Percentiles rank a stretch among this genome's conserved stretches.
Evolutionary conservation across 2,888 invertebrate genomes (phyloP).

Genomic region (Nemapogon koenigi): DNA sequence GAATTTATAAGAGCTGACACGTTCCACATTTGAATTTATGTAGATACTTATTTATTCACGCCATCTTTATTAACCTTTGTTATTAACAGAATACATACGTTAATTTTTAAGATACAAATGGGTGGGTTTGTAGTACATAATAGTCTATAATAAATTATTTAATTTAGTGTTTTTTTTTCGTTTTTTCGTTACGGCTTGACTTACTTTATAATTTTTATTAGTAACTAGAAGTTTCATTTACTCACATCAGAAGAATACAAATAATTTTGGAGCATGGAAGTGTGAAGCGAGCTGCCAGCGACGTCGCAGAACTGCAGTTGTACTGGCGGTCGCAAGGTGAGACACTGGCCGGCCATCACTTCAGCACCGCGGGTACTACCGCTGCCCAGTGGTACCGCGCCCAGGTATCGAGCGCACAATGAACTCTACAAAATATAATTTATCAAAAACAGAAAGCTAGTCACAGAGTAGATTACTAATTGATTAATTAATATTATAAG

Average conservation of each 20-base stretch:
- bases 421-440: conserved; percentile 31
- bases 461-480: background rate
- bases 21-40: too few relatives aligned
- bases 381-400: conserved; percentile 22
- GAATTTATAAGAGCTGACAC: too few relatives aligned
- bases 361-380: conserved; percentile 48
- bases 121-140: too few relatives aligned
- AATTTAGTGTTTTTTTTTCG: too few relatives aligned
- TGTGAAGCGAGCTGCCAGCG: conserved; percentile 77
- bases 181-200: too few relatives aligned
- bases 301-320: conserved; percentile 85
- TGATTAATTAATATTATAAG: too few relatives aligned
- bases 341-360: conserved; percentile 51
- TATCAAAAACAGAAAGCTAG: background rate
- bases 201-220: too few relatives aligned
- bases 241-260: conserved; percentile 74
- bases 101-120: background rate
- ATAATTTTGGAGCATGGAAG: conserved; percentile 81
- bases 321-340: conserved; percentile 50
- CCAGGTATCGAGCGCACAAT: conserved; percentile 48
- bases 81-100: background rate
- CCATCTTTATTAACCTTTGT: too few relatives aligned
- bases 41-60: too few relatives aligned
- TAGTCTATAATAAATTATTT: too few relatives aligned
- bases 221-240: too few relatives aligned